Base-by-base conservation (phyloP, 2,113 vertebrate genomes). In the Vicugna pacos region DNA sequence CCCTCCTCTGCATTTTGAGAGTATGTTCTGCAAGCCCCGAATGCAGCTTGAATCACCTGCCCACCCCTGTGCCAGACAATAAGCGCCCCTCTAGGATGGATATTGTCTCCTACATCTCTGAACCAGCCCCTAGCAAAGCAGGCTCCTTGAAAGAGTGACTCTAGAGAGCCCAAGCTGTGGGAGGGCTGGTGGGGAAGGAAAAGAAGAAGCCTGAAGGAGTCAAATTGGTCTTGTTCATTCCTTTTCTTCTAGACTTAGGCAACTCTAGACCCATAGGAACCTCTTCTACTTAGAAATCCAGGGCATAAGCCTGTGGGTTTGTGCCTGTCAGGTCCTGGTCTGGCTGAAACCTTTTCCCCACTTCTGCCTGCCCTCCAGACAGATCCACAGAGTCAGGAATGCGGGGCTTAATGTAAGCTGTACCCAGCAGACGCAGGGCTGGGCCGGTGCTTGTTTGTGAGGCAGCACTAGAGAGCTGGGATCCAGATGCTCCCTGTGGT, bases 1-100 rank as follows among this genome's bases (percentile, higher is more conserved):
- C 2, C 20, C n/a, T 79, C 32, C 26, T 77, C 73, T 93, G 60
- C 52, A 93, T 88, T 96, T 89, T 72, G 19, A 92, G 54, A 56
- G 11, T 81, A 48, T 26, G 69, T 69, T n/a, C 87, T 92, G n/a
- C 30, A 76, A 80, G 50, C n/a, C 46, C n/a, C 11, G 9, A 83
- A 1, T 24, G 42, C 50, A 76, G 60, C 79, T 72, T 46, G 73
- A 92, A 42, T 54, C 50, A 42, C 90, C 75, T 84, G 30, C 15
- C 89, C 1, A 19, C 9, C 24, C 20, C 11, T 15, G 4, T 48
- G 54, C 79, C 91, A 54, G 38, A 72, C 26, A 69, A 0, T 69
- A 76, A 89, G 26, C 17, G n/a, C 65, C 76, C 32, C 15, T 50
- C 13, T 17, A 38, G 62, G 70, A 26, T 46, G 28, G 20, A 81